Evolutionary conservation across 2,888 invertebrate genomes (phyloP).

Genomic region (Auanema freiburgensis): DNA sequence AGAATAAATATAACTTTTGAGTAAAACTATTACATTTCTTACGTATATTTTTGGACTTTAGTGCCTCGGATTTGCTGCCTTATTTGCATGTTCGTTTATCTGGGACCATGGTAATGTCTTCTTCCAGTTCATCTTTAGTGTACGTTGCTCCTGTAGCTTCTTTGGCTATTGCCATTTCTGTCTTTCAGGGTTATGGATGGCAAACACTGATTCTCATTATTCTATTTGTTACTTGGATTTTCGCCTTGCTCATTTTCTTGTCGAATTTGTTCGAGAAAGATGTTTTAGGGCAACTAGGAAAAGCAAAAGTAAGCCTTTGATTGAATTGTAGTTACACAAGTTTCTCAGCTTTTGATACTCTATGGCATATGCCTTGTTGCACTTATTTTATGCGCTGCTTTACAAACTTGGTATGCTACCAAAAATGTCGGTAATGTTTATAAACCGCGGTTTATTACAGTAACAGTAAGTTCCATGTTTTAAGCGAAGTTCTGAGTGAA

Average conservation of each 20-base stretch:
- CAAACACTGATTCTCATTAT: constrained; percentile 42
- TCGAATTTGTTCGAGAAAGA: constrained; percentile 42
- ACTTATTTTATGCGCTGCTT: constrained; percentile 38
- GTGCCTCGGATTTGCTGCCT: constrained; percentile 40
- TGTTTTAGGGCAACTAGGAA: constrained; percentile 43
- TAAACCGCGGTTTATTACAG: constrained; percentile 41
- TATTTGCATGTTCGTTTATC: constrained; percentile 48
- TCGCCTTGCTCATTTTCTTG: constrained; percentile 38
- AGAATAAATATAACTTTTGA: background rate
- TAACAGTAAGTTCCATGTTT: constrained; percentile 32
- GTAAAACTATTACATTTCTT: background rate
- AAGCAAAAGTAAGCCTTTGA: constrained; percentile 32
- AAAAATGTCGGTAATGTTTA: constrained; percentile 31
- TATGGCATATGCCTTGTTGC: constrained; percentile 33
- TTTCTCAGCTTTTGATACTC: constrained; percentile 36
- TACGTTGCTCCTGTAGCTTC: constrained; percentile 13
- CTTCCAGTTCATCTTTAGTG: constrained; percentile 45
- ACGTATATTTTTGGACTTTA: constrained; percentile 14
- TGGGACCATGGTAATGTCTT: constrained; percentile 44
- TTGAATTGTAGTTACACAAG: background rate
- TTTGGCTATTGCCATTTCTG: background rate
- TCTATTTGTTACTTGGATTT: constrained; percentile 46
- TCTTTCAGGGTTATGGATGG: constrained; percentile 43
- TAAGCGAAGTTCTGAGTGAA: background rate
- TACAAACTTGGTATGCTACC: constrained; percentile 42